Evolutionary conservation across 2,888 invertebrate genomes (phyloP).

Genomic region (Uropetala carovei): DNA sequence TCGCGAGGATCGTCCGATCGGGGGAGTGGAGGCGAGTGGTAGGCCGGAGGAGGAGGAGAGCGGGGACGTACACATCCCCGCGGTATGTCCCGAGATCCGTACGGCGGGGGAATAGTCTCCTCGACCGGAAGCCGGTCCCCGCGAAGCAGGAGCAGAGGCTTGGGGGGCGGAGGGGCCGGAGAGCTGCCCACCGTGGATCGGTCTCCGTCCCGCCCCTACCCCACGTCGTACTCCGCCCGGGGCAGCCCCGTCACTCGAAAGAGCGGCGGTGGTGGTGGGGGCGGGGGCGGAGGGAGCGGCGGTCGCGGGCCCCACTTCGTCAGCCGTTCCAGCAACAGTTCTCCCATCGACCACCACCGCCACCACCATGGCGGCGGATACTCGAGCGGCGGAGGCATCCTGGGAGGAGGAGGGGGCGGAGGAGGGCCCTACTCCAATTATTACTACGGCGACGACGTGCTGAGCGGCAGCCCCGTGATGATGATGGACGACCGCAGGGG

Average conservation of each 20-base stretch:
- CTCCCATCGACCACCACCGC: slow-evolving; percentile 77
- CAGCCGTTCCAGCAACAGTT: slow-evolving; percentile 78
- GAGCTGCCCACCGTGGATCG: slow-evolving; percentile 92
- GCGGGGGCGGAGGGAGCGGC: slow-evolving; percentile 75
- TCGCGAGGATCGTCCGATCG: not conserved
- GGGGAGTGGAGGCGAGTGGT: slow-evolving; percentile 15
- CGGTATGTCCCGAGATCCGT: slow-evolving; percentile 80
- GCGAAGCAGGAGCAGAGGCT: slow-evolving; percentile 73
- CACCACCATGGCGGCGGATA: slow-evolving; percentile 73
- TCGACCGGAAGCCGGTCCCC: slow-evolving; percentile 81
- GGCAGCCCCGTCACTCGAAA: slow-evolving; percentile 66
- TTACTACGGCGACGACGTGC: slow-evolving; percentile 83
- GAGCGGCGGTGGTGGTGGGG: slow-evolving; percentile 77
- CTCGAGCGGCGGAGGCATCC: slow-evolving; percentile 45
- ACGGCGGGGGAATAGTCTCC: slow-evolving; percentile 77
- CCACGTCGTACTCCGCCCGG: slow-evolving; percentile 70
- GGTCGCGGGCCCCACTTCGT: slow-evolving; percentile 71
- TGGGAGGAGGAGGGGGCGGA: slow-evolving; percentile 67
- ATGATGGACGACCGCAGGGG: slow-evolving; percentile 82
- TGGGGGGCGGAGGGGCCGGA: slow-evolving; percentile 77
- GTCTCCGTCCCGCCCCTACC: slow-evolving; percentile 89
- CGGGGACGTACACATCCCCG: slow-evolving; percentile 64
- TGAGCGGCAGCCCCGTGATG: slow-evolving; percentile 87
- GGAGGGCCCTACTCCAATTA: slow-evolving; percentile 73
- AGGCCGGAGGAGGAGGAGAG: slow-evolving; percentile 47